Percentiles rank a stretch among this genome's conserved stretches.
Evolutionary conservation across 2,113 vertebrate species (phyloP).

Genomic region (Tenrec ecaudatus): DNA sequence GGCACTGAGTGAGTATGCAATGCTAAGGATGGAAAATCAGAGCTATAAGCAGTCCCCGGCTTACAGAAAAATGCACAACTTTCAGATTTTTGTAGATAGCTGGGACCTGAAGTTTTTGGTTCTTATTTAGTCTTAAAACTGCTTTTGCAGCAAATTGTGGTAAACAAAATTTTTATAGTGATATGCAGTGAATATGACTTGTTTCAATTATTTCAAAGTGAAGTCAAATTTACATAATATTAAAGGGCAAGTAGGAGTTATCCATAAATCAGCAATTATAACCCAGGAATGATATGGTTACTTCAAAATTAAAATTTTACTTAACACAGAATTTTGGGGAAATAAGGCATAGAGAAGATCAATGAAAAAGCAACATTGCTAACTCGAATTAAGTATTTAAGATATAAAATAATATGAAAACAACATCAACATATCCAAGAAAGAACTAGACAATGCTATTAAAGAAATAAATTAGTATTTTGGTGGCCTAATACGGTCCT

Average conservation of each 20-base stretch:
- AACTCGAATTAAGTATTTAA: conserved; percentile 35
- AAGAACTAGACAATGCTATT: background rate
- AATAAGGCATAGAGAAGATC: background rate
- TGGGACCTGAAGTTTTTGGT: too few species aligned
- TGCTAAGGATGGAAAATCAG: background rate
- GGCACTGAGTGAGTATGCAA: background rate
- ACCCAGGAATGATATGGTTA: background rate
- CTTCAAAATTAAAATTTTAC: background rate
- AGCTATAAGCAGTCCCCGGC: background rate
- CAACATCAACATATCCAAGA: background rate
- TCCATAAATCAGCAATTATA: background rate
- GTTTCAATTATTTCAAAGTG: background rate
- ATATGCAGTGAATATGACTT: background rate
- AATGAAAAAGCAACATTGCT: background rate
- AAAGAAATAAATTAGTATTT: background rate
- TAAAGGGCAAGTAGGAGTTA: background rate
- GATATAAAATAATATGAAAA: conserved; percentile 10
- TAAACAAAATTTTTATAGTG: background rate
- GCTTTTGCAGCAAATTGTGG: background rate
- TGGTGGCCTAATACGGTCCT: background rate
- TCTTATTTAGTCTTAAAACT: background rate
- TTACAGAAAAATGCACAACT: background rate
- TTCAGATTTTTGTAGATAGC: background rate
- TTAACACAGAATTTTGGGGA: conserved; percentile 3
- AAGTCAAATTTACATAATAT: background rate